Percentiles rank a stretch among this genome's conserved stretches.
Conservation (phyloP, 2,888 invertebrate species). For the Xylota sylvarum region DNA sequence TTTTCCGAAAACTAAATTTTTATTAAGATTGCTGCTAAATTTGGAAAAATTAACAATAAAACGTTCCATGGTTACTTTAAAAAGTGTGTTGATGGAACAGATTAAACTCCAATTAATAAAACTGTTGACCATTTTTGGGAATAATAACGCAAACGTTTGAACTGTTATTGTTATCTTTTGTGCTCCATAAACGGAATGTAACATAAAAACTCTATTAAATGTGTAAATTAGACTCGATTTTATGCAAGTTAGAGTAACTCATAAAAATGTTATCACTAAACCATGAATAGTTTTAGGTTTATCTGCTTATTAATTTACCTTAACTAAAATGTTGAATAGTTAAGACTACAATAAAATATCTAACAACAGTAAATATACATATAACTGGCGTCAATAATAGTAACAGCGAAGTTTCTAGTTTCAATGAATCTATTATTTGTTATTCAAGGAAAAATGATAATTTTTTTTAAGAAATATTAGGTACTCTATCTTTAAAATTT, state of each 20-base stretch:
- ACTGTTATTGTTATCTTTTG: conserved; percentile 5
- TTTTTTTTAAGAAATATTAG: too few relatives aligned
- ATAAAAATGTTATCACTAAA: neutral
- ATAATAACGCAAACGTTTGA: neutral
- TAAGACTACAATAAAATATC: too few relatives aligned
- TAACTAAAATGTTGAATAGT: too few relatives aligned
- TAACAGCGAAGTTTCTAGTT: too few relatives aligned
- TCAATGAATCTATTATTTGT: too few relatives aligned
- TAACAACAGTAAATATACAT: too few relatives aligned
- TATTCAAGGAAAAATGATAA: too few relatives aligned
- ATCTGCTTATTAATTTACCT: too few relatives aligned
- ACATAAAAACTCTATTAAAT: conserved; percentile 10
- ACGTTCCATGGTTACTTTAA: neutral
- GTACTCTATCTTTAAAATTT: too few relatives aligned
- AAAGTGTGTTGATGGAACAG: conserved; percentile 5
- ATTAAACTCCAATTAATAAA: neutral
- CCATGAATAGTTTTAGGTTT: too few relatives aligned
- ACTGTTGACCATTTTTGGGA: conserved; percentile 5
- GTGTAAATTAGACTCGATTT: neutral
- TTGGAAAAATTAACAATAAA: neutral
- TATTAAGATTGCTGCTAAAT: conserved; percentile 7
- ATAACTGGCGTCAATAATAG: too few relatives aligned
- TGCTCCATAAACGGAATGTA: conserved; percentile 9
- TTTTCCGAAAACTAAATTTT: too few relatives aligned
- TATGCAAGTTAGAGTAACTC: conserved; percentile 1